Evolutionary conservation across 2,797 vertebrate species (phyloP).

Genomic region (Anguilla marmorata): DNA sequence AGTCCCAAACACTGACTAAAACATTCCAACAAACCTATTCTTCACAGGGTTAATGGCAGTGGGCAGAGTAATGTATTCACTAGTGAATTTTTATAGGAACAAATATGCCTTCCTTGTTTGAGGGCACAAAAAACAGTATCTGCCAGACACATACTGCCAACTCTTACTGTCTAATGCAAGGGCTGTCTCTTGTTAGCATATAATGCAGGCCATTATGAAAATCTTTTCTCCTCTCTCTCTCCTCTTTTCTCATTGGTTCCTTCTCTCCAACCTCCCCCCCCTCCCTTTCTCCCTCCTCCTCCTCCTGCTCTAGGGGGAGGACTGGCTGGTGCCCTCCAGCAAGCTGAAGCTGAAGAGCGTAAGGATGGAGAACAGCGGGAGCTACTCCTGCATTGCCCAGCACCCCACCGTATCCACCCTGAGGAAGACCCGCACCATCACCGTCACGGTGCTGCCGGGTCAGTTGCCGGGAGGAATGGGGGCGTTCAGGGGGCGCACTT

Average conservation of each 20-base stretch:
- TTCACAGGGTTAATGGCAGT: too few species aligned
- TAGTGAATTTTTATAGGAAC: neutral
- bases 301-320: constrained; percentile 60
- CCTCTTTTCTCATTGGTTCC: neutral
- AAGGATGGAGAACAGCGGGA: constrained; percentile 57
- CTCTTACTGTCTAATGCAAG: neutral
- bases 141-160: neutral
- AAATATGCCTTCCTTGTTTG: neutral
- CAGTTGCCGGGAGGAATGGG: constrained; percentile 35
- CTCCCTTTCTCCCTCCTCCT: neutral
- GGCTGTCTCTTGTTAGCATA: neutral
- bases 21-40: too few species aligned
- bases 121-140: constrained; percentile 5
- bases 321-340: constrained; percentile 69
- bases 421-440: constrained; percentile 63
- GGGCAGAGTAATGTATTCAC: neutral
- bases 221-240: neutral
- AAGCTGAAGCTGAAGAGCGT: constrained; percentile 65
- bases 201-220: neutral
- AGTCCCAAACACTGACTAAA: too few species aligned
- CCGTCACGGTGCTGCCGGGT: constrained; percentile 69
- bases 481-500: constrained; percentile 30
- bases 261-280: constrained; percentile 3
- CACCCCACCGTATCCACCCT: constrained; percentile 65
- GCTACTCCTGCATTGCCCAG: constrained; percentile 72